These are phyloP conservation scores for Amaurobius ferox DNA, from an alignment of 2,888 invertebrate genomes.

Conservation along the genomic window DNA sequence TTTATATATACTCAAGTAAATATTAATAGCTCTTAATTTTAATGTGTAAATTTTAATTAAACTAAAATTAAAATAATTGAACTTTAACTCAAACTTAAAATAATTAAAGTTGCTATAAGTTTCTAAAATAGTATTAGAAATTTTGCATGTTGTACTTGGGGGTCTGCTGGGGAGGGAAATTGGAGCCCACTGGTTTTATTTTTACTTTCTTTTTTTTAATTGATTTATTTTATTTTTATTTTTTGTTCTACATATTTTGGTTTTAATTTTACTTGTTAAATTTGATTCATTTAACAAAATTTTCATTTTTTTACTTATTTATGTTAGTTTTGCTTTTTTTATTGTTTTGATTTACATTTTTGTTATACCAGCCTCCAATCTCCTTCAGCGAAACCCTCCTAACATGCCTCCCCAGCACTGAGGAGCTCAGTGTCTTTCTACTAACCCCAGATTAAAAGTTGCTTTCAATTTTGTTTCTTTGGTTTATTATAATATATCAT, in stretches of 20 bases:
- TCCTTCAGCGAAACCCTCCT: constrained; percentile 67
- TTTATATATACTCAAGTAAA: too few relatives aligned
- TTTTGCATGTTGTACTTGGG: constrained; percentile 48
- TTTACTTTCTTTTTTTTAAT: not conserved
- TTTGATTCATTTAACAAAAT: not conserved
- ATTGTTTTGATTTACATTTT: too few relatives aligned
- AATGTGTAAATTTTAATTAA: too few relatives aligned
- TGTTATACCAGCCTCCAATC: constrained; percentile 24
- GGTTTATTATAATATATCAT: not conserved
- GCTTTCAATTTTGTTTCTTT: not conserved
- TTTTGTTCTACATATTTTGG: not conserved
- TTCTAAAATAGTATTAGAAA: too few relatives aligned
- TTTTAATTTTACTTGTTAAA: not conserved
- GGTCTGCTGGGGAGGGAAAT: constrained; percentile 68
- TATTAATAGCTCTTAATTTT: too few relatives aligned
- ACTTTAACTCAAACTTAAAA: too few relatives aligned
- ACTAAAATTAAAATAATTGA: too few relatives aligned
- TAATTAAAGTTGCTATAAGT: too few relatives aligned
- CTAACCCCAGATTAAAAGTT: constrained; percentile 10
- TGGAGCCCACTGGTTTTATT: constrained; percentile 21
- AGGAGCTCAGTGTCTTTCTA: constrained; percentile 42
- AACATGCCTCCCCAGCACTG: constrained; percentile 65
- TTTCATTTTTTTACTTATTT: not conserved
- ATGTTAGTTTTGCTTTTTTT: too few relatives aligned
- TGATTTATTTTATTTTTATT: not conserved